Evolutionary conservation across 2,113 vertebrate species (phyloP).

Genomic region (Lepus timidus): DNA sequence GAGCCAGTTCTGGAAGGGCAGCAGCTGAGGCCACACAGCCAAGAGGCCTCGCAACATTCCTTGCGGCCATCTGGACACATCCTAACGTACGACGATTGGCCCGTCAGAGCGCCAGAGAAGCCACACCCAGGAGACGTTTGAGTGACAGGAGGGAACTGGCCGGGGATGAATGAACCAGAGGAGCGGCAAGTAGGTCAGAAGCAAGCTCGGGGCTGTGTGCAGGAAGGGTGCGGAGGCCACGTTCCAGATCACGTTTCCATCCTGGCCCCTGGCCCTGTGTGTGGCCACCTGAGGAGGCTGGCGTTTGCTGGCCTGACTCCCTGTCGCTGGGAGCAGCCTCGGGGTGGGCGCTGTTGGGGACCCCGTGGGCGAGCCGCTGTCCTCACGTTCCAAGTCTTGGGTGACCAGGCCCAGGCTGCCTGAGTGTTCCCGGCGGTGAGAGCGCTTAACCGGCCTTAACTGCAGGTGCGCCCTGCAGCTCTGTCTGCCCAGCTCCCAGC

Average conservation of each 20-base stretch:
- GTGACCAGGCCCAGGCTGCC: not conserved
- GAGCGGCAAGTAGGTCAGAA: too few relatives aligned
- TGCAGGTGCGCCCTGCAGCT: accelerated
- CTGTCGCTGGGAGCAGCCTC: not conserved
- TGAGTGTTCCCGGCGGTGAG: accelerated
- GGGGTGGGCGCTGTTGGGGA: not conserved
- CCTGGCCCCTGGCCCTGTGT: not conserved
- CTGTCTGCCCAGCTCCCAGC: not conserved
- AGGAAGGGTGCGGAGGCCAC: not conserved
- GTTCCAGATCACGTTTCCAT: not conserved
- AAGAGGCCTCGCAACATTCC: not conserved
- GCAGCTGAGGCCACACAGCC: not conserved
- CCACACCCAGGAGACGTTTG: not conserved
- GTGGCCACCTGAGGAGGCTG: not conserved
- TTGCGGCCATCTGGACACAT: accelerated
- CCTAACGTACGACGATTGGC: accelerated
- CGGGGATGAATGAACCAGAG: not conserved
- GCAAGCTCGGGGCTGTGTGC: not conserved
- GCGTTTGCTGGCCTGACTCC: accelerated
- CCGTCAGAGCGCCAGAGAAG: not conserved
- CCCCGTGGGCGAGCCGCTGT: not conserved
- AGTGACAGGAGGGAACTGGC: not conserved
- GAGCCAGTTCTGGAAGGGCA: not conserved
- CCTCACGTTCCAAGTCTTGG: not conserved
- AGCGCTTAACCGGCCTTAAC: not conserved